phyloP scores from a whole-genome alignment of 37 sponge, comb jelly and placozoan genomes.

The Diacarnus erythraeanus region DNA sequence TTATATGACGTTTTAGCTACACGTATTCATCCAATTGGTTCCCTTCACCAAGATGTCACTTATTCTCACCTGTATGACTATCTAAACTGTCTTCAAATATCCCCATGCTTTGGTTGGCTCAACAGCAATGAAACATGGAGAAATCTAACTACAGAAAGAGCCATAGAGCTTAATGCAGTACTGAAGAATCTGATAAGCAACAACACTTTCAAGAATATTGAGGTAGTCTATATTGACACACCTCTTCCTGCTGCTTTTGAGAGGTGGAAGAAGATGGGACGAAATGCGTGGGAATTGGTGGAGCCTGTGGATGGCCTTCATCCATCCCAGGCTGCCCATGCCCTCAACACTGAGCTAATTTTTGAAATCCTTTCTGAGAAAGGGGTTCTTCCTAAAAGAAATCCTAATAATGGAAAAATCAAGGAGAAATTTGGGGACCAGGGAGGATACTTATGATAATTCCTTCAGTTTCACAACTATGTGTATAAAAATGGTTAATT shows the following conservation, averaged over 20 bases:
- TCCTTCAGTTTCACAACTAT: no score
- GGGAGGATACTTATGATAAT: slow-evolving; percentile 67
- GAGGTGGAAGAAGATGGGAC: slow-evolving; percentile 67
- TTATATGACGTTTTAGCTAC: slow-evolving; percentile 76
- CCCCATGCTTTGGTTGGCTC: slow-evolving; percentile 95
- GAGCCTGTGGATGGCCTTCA: slow-evolving; percentile 97
- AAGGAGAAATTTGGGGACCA: slow-evolving; percentile 81
- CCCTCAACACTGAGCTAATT: slow-evolving; percentile 59
- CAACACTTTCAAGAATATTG: slow-evolving; percentile 70
- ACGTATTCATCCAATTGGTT: slow-evolving; percentile 83
- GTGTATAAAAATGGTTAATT: no score
- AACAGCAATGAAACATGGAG: slow-evolving; percentile 89
- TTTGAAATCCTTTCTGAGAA: slow-evolving; percentile 56
- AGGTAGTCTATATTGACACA: slow-evolving; percentile 64
- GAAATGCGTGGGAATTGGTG: slow-evolving; percentile 78
- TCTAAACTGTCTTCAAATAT: slow-evolving; percentile 86
- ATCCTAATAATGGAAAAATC: slow-evolving; percentile 84
- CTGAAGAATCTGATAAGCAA: slow-evolving; percentile 56
- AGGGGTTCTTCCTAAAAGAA: slow-evolving; percentile 71
- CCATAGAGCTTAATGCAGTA: slow-evolving; percentile 68
- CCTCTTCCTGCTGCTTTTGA: slow-evolving; percentile 48
- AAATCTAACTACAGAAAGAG: slow-evolving; percentile 76
- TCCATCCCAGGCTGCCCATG: slow-evolving; percentile 72
- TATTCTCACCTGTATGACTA: slow-evolving; percentile 83
- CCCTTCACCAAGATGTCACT: slow-evolving; percentile 75